phyloP scores from a whole-genome alignment of 30 jellyfish, hydroid and myxozoan genomes.

The Hydractinia symbiolongicarpus region DNA sequence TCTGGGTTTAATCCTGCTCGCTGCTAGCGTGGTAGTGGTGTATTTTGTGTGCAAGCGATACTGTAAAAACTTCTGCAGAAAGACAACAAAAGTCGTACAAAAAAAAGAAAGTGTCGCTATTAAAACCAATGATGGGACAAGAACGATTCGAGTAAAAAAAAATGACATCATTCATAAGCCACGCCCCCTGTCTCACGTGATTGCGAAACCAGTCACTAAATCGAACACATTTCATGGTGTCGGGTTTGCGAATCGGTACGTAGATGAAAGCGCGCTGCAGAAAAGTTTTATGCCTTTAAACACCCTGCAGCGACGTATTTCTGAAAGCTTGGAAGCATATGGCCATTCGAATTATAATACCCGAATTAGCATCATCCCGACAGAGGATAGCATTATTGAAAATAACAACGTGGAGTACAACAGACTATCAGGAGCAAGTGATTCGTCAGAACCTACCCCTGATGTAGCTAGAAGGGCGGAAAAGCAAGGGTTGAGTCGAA shows the following conservation, averaged over 20 bases:
- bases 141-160: not conserved
- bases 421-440: conserved; percentile 13
- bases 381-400: conserved; percentile 7
- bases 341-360: not conserved
- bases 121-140: not conserved
- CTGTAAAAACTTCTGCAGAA: not conserved
- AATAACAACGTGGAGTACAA: conserved; percentile 3
- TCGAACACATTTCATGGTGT: conserved; percentile 14
- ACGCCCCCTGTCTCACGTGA: conserved; percentile 12
- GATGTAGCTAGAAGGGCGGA: not conserved
- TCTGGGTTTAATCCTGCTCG: not conserved
- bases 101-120: not conserved
- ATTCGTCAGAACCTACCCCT: conserved; percentile 8
- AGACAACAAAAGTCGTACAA: not conserved
- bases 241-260: not conserved
- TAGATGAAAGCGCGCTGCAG: conserved; percentile 7
- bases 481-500: not conserved
- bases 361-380: not conserved
- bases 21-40: not conserved
- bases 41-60: not conserved
- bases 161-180: conserved; percentile 9
- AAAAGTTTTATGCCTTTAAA: conserved; percentile 12
- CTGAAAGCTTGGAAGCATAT: conserved; percentile 20
- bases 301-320: conserved; percentile 16
- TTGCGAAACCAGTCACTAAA: not conserved